phyloP scores from a whole-genome alignment of 2,888 invertebrate genomes.

The Eupeodes luniger region DNA sequence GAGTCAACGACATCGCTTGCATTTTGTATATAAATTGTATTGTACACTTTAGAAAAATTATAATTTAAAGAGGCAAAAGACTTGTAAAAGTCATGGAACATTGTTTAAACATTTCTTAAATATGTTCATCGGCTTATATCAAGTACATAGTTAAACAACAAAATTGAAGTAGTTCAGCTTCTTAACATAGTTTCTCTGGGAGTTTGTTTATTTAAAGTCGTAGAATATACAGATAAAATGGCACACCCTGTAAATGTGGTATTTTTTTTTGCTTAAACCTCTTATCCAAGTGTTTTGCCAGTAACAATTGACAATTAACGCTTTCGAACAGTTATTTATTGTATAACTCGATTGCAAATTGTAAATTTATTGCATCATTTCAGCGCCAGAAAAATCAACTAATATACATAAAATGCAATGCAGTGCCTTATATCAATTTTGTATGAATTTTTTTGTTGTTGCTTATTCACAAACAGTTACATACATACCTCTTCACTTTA shows the following conservation, averaged over 20 bases:
- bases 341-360: conserved; percentile 53
- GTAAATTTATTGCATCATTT: conserved; percentile 55
- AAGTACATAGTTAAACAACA: conserved; percentile 2
- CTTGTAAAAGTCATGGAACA: neutral
- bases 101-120: neutral
- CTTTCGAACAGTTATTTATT: conserved; percentile 28
- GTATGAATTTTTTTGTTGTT: no score
- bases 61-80: neutral
- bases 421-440: no score
- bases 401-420: neutral
- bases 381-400: neutral
- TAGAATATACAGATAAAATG: conserved; percentile 29
- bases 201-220: conserved; percentile 6
- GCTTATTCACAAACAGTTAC: no score
- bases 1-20: no score
- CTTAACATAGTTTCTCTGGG: neutral
- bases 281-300: conserved; percentile 6
- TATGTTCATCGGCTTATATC: conserved; percentile 11
- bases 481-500: no score
- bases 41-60: neutral
- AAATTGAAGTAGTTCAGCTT: conserved; percentile 3
- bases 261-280: neutral
- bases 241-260: neutral
- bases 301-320: conserved; percentile 28
- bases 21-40: no score